Base-by-base conservation (phyloP, 1,140 invertebrate genomes). In the Pseudomyrmex dendroicus region DNA sequence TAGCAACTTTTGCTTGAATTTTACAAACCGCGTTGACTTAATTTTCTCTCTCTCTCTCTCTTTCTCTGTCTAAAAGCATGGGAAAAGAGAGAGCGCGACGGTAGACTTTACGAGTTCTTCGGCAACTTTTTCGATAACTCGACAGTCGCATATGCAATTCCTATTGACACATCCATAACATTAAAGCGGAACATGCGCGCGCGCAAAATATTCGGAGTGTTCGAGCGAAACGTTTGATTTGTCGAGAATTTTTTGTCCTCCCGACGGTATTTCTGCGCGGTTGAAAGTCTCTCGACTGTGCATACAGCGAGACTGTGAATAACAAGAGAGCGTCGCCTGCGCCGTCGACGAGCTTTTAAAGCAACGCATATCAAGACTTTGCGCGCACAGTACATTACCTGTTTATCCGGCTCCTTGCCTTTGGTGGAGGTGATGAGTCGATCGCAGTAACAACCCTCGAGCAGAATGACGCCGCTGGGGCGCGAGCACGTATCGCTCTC, bases 371-470 rank as follows among this genome's bases (percentile, higher is more conserved):
- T 10, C 57, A 12, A 17, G 7, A 9, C 15, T 35, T 9, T 35
- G 15, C 25, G 15, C 4, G 20, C 57, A 59, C 8, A 12, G 12
- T 63, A 15, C 25, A 20, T 50, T 93, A 96, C 96, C 94, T 95
- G 95, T 93, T 95, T 95, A 64, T 96, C 96, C 0, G 93, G 94
- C 64, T 95, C 95, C 84, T 95, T 95, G 56, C 93, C 92, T 70
- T 93, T 92, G 8, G 92, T 87, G 48, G 20, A 20, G 20, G 95
- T 94, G 82, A 97, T 96, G 56, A 98, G 95, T 52, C 97, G 94
- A 92, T 98, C 97, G 91, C 98, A 98, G 94, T 98, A 99, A 89
- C 97, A 98, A 1, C 98, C 98, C 91, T 99, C 98, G 20, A 99
- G 94, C 57, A 99, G 95, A 62, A 98, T 95, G 2, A 98, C 96